Base-by-base conservation (phyloP, 2,888 invertebrate species). In the Micropterix aruncella region DNA sequence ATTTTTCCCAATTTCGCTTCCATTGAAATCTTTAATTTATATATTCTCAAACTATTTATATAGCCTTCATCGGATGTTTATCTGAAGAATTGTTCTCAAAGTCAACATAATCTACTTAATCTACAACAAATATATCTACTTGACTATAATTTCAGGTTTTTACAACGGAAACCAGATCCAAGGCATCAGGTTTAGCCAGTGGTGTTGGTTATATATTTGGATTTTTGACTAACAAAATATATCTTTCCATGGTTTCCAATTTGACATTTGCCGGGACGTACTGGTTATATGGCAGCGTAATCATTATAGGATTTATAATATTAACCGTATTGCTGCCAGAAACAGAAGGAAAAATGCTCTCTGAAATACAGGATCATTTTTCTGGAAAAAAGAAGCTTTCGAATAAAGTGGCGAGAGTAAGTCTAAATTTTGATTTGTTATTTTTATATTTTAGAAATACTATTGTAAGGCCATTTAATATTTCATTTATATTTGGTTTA, bases 341-440 rank as follows among this genome's bases (percentile, higher is more conserved):
- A 67, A 90, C 90, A 0, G 89, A 89, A 59, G 86, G 87, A 0
- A 78, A 84, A 54, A 78, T 77, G 1, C 60, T 89, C 38, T 69
- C 70, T 44, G 83, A 84, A 52, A 83, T 86, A 42, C 77, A 80
- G 53, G 74, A 78, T 47, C 83, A 83, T 58, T 84, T 78, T 52
- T 70, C 77, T 1, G 80, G 82, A 0, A 57, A 71, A 18, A 67
- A 63, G 40, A 74, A 65, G 50, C 55, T 77, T 16, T 60, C 58
- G 2, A 75, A 75, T 49, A 54, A 61, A 45, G 69, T 74, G 27
- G 27, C 27, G 7, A 27, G 12, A 12, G 27, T 27, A 27, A 27
- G 12, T 27, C n/a, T n/a, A n/a, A n/a, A n/a, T n/a, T n/a, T n/a
- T n/a, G n/a, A n/a, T n/a, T n/a, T n/a, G n/a, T n/a, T n/a, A n/a